Conservation (phyloP, 2,113 vertebrate species). For the Pipra filicauda region DNA sequence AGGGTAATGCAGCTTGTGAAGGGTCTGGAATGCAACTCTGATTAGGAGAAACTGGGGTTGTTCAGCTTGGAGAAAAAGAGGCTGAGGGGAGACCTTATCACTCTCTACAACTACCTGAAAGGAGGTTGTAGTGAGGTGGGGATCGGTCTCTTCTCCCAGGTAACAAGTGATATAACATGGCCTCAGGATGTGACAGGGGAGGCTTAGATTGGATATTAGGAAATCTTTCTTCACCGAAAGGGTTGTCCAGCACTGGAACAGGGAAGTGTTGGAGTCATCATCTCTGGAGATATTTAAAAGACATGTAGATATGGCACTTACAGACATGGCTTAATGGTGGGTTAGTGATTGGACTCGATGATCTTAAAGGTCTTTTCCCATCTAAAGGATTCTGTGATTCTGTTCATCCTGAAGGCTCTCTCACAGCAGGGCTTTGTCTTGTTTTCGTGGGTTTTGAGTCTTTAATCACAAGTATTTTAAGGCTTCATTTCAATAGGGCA, state of each 20-base stretch:
- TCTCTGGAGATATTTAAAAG: not conserved
- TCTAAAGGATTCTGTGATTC: not conserved
- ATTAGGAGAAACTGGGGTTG: not conserved
- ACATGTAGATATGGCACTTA: not conserved
- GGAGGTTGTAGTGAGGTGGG: not conserved
- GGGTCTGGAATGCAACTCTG: not conserved
- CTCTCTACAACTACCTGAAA: not conserved
- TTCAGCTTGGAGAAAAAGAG: not conserved
- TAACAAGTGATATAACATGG: not conserved
- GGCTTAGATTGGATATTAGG: not conserved
- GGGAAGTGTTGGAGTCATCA: not conserved
- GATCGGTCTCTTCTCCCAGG: not conserved
- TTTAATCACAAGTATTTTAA: not conserved
- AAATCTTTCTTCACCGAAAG: not conserved
- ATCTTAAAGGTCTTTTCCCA: not conserved
- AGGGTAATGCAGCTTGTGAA: fast-evolving
- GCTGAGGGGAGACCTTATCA: not conserved
- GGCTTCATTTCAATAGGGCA: not conserved
- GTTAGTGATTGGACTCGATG: not conserved
- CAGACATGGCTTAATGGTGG: too few species aligned
- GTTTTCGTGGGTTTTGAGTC: not conserved
- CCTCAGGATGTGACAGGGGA: not conserved
- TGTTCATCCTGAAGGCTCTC: not conserved
- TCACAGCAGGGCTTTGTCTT: not conserved
- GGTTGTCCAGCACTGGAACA: not conserved